These are phyloP conservation scores for Mionectes macconnelli DNA, from an alignment of 2,113 vertebrate species.

Conservation along the genomic window DNA sequence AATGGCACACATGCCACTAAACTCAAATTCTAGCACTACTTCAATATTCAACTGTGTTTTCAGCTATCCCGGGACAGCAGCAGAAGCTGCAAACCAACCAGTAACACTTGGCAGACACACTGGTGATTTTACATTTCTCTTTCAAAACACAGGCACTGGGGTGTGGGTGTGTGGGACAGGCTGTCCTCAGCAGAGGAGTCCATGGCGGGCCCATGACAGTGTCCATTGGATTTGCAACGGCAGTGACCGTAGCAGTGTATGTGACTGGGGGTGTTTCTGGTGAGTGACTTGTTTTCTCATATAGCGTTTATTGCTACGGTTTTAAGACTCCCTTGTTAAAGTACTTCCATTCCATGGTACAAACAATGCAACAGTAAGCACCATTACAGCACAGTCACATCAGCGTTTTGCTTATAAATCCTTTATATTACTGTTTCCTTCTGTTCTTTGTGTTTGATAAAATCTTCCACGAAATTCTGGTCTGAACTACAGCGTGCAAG, in stretches of 20 bases:
- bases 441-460: not conserved
- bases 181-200: slow-evolving; percentile 83
- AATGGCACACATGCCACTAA: not conserved
- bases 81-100: not conserved
- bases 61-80: not conserved
- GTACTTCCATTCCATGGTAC: not conserved
- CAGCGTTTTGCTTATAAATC: not conserved
- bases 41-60: not conserved
- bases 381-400: not conserved
- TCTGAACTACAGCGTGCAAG: not conserved
- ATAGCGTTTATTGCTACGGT: not conserved
- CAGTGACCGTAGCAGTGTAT: slow-evolving; percentile 88
- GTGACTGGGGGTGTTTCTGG: slow-evolving; percentile 91
- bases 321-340: not conserved
- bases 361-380: not conserved
- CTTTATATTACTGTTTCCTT: not conserved
- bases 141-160: slow-evolving; percentile 83
- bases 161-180: slow-evolving; percentile 89
- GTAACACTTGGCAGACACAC: not conserved
- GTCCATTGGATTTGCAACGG: slow-evolving; percentile 85
- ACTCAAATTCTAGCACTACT: not conserved
- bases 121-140: not conserved
- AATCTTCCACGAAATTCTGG: not conserved
- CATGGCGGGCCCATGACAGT: slow-evolving; percentile 79
- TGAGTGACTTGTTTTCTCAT: slow-evolving; percentile 59